Evolutionary conservation across 2,888 invertebrate species (phyloP).

Genomic region (Tromatobia lineatoria): DNA sequence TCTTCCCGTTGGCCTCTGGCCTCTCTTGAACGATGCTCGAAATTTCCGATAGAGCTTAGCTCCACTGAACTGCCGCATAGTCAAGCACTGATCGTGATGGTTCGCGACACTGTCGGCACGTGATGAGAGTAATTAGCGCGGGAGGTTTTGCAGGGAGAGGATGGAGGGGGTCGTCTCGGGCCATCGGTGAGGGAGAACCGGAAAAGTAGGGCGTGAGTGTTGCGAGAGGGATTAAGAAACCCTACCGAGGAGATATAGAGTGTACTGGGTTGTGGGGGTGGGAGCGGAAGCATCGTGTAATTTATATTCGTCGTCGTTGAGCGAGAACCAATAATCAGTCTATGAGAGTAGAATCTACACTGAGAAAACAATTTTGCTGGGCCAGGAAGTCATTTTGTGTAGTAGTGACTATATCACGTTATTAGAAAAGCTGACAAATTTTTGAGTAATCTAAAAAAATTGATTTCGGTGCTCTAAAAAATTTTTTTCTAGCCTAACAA

Average conservation of each 20-base stretch:
- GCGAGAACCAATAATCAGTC: constrained; percentile 63
- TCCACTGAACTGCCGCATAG: constrained; percentile 16
- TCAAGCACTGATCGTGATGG: constrained; percentile 49
- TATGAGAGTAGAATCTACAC: constrained; percentile 32
- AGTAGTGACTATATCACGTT: no score
- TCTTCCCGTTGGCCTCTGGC: constrained; percentile 76
- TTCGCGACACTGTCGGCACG: constrained; percentile 71
- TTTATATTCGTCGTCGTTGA: constrained; percentile 77
- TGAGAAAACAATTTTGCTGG: no score
- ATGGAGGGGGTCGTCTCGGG: not conserved
- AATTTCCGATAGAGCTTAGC: constrained; percentile 57
- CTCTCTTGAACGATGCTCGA: constrained; percentile 63
- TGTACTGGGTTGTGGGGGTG: constrained; percentile 68
- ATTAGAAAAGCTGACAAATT: no score
- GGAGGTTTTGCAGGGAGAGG: constrained; percentile 40
- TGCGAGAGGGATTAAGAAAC: constrained; percentile 83
- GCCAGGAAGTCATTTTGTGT: no score
- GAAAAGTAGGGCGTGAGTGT: constrained; percentile 82
- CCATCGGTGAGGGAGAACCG: constrained; percentile 64
- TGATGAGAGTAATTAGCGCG: constrained; percentile 82
- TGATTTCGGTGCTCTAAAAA: no score
- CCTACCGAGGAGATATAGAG: constrained; percentile 76
- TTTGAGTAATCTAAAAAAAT: no score
- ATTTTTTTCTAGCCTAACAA: no score
- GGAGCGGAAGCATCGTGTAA: constrained; percentile 73